A percentile compares a stretch with the other conserved stretches of the same genome.
phyloP scores from a whole-genome alignment of 2,113 vertebrate species.

The Caranx melampygus region DNA sequence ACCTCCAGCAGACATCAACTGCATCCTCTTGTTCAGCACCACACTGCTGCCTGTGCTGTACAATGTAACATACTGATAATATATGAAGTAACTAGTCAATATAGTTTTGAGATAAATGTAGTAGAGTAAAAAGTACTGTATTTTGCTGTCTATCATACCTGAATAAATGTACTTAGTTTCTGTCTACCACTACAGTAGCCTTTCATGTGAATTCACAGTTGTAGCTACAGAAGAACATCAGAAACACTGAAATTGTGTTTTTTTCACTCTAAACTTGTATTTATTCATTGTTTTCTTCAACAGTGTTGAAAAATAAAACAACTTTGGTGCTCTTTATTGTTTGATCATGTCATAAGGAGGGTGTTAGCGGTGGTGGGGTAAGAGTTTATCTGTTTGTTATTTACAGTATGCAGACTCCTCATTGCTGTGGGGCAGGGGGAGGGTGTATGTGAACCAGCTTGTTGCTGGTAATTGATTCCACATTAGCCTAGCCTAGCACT shows the following conservation, averaged over 20 bases:
- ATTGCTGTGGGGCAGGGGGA: background rate
- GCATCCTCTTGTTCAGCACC: no score
- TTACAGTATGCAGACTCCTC: background rate
- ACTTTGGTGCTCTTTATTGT: constrained; percentile 16
- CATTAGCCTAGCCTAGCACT: constrained; percentile 44
- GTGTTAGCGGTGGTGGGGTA: background rate
- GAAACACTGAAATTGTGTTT: no score
- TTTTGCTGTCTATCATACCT: background rate
- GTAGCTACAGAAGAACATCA: no score
- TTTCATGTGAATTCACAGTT: background rate
- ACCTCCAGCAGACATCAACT: no score
- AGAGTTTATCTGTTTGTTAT: background rate
- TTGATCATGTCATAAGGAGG: background rate
- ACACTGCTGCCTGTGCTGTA: no score
- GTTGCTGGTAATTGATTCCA: constrained; percentile 50
- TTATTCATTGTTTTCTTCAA: background rate
- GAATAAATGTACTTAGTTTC: background rate
- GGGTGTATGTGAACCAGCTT: constrained; percentile 12
- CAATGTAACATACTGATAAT: no score
- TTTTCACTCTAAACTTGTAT: background rate
- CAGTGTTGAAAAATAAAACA: background rate
- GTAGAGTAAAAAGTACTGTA: no score
- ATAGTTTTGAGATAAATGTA: no score
- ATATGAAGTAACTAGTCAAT: no score
- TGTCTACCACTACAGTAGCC: background rate